Evolutionary conservation across 2,888 invertebrate genomes (phyloP).

Genomic region (Hesperia comma): DNA sequence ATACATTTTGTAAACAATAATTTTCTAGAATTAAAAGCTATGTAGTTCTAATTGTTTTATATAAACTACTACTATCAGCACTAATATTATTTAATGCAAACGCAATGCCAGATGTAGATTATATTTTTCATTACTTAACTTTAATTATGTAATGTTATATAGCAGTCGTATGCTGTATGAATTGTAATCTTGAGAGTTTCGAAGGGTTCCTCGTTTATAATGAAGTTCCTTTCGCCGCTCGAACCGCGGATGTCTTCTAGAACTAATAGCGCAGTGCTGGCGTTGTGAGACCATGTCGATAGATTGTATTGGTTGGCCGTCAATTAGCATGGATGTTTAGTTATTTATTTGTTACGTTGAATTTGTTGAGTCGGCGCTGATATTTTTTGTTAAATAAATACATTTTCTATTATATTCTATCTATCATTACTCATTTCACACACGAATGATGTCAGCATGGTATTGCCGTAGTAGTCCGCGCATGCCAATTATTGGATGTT

Average conservation of each 20-base stretch:
- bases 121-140: slow-evolving; percentile 34
- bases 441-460: slow-evolving; percentile 83
- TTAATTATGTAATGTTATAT: slow-evolving; percentile 29
- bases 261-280: slow-evolving; percentile 56
- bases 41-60: slow-evolving; percentile 66
- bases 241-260: slow-evolving; percentile 23
- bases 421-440: slow-evolving; percentile 73
- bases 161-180: slow-evolving; percentile 16
- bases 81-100: slow-evolving; percentile 39
- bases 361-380: slow-evolving; percentile 77
- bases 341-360: slow-evolving; percentile 76
- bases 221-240: slow-evolving; percentile 22
- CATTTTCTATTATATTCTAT: slow-evolving; percentile 71
- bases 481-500: slow-evolving; percentile 78
- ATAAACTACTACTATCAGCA: slow-evolving; percentile 44
- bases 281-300: slow-evolving; percentile 71
- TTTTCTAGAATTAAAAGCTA: slow-evolving; percentile 61
- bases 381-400: slow-evolving; percentile 82
- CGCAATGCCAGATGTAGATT: slow-evolving; percentile 59
- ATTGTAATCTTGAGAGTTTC: slow-evolving; percentile 6
- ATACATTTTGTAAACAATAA: slow-evolving; percentile 67
- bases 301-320: slow-evolving; percentile 76
- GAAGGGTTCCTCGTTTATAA: slow-evolving; percentile 21
- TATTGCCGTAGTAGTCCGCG: slow-evolving; percentile 77
- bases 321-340: slow-evolving; percentile 79